Conservation (phyloP, 2,797 vertebrate species). For the Geotrypetes seraphini region DNA sequence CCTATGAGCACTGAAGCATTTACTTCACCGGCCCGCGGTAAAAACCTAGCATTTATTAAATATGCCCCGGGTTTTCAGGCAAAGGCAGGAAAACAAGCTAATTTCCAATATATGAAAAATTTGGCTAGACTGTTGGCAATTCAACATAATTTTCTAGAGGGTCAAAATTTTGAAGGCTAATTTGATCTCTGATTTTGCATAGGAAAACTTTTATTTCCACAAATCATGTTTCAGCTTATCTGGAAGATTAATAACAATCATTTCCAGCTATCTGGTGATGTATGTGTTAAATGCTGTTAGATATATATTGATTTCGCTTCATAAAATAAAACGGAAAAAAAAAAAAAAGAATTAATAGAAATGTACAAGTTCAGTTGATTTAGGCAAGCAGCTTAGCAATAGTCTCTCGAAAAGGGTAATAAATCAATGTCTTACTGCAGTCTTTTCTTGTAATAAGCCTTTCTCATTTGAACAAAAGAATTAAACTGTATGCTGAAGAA, state of each 20-base stretch:
- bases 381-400: constrained; percentile 36
- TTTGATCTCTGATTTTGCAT: constrained; percentile 12
- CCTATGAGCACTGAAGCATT: too few relatives aligned
- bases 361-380: constrained; percentile 46
- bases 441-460: constrained; percentile 26
- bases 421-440: constrained; percentile 47
- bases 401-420: constrained; percentile 47
- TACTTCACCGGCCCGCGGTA: too few relatives aligned
- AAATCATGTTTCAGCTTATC: constrained; percentile 35
- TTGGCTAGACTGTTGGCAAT: constrained; percentile 7
- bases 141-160: constrained; percentile 16
- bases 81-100: too few relatives aligned
- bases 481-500: constrained; percentile 39
- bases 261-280: constrained; percentile 26
- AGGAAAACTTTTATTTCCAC: constrained; percentile 18
- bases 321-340: constrained; percentile 47
- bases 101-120: too few relatives aligned
- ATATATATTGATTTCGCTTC: constrained; percentile 43
- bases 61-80: too few relatives aligned
- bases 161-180: constrained; percentile 28
- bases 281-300: constrained; percentile 34
- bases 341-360: constrained; percentile 55
- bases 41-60: too few relatives aligned
- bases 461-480: constrained; percentile 49
- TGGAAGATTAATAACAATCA: constrained; percentile 24